Evolutionary conservation across 2,888 invertebrate genomes (phyloP).

Genomic region (Mayetiola destructor): DNA sequence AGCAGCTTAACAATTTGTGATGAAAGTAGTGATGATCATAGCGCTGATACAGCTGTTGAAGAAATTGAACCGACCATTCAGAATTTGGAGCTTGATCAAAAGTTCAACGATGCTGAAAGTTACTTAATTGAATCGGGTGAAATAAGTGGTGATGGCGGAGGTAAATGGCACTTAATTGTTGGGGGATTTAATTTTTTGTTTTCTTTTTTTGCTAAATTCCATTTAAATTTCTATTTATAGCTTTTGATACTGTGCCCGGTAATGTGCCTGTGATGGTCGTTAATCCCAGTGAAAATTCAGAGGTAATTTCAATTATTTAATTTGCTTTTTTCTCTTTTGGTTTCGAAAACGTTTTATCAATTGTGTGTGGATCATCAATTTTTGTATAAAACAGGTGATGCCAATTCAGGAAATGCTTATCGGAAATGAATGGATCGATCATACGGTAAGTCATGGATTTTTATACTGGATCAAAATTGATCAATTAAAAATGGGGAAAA

Average conservation of each 20-base stretch:
- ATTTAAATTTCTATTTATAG: slow-evolving; percentile 17
- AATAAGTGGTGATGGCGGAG: slow-evolving; percentile 32
- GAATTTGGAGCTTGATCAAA: slow-evolving; percentile 39
- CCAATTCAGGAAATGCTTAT: slow-evolving; percentile 44
- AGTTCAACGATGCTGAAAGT: slow-evolving; percentile 65
- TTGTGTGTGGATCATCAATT: background rate
- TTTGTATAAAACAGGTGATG: slow-evolving; percentile 26
- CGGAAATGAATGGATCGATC: slow-evolving; percentile 29
- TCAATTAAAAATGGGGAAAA: background rate
- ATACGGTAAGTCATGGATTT: background rate
- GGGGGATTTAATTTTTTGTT: background rate
- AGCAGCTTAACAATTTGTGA: slow-evolving; percentile 20
- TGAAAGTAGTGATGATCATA: slow-evolving; percentile 23
- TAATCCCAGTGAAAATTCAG: slow-evolving; percentile 27
- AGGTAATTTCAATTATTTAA: slow-evolving; percentile 25
- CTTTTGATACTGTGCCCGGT: slow-evolving; percentile 25
- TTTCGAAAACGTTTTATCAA: background rate
- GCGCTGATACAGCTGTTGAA: slow-evolving; percentile 19
- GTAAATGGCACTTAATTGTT: slow-evolving; percentile 19
- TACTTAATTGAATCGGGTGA: slow-evolving; percentile 55
- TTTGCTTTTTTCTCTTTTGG: background rate
- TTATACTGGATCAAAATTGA: background rate
- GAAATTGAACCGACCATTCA: slow-evolving; percentile 24
- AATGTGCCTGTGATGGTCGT: slow-evolving; percentile 27
- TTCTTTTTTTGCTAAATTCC: too few relatives aligned